Evolutionary conservation across 1,140 invertebrate genomes (phyloP).

Genomic region (Plodia interpunctella): DNA sequence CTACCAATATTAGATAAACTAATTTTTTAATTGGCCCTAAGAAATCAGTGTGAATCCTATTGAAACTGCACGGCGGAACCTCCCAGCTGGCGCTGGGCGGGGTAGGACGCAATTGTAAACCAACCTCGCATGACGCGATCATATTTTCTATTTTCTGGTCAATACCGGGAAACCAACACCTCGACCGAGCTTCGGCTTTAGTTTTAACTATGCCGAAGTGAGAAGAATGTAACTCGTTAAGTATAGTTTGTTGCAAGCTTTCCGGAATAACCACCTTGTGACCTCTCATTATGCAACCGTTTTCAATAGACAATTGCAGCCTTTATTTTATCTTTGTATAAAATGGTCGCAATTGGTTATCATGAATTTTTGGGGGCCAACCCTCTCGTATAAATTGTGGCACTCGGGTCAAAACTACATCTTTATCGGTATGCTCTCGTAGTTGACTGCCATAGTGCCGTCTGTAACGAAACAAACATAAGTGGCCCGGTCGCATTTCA

Average conservation of each 20-base stretch:
- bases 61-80: constrained; percentile 17
- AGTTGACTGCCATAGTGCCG: not conserved
- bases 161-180: constrained; percentile 36
- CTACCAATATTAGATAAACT: constrained; percentile 28
- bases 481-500: not conserved
- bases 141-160: constrained; percentile 25
- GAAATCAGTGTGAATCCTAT: constrained; percentile 28
- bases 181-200: constrained; percentile 30
- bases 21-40: constrained; percentile 23
- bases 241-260: constrained; percentile 10
- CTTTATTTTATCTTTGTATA: constrained; percentile 20
- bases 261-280: constrained; percentile 23
- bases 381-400: constrained; percentile 16
- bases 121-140: constrained; percentile 25
- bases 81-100: constrained; percentile 25
- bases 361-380: constrained; percentile 22
- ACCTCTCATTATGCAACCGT: constrained; percentile 27
- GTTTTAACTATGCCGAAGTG: constrained; percentile 31
- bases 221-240: constrained; percentile 21
- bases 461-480: constrained; percentile 9
- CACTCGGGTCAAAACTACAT: not conserved
- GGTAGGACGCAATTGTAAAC: constrained; percentile 19
- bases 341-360: constrained; percentile 17
- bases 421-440: not conserved
- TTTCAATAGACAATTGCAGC: constrained; percentile 19